A percentile compares a stretch with the other conserved stretches of the same genome.
phyloP scores from a whole-genome alignment of 35 echinoderm and acorn worm species.

The Lytechinus pictus region DNA sequence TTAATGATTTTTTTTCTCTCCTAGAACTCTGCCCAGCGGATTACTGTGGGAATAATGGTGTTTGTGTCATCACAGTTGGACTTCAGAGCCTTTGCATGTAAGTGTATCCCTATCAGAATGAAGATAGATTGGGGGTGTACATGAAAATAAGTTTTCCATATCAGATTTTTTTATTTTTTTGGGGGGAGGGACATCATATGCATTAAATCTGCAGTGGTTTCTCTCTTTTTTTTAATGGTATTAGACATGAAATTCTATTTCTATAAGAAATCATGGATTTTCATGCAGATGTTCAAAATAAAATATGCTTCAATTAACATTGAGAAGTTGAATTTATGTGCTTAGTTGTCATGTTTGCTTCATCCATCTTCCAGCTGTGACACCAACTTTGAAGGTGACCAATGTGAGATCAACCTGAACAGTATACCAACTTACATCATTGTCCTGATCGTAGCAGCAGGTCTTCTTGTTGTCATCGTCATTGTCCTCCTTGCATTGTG shows the following conservation, averaged over 20 bases:
- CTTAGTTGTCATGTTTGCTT: not conserved
- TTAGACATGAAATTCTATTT: not conserved
- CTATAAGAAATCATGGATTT: not conserved
- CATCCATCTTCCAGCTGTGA: constrained; percentile 25
- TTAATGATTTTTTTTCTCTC: not conserved
- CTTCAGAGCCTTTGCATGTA: constrained; percentile 51
- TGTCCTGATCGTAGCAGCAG: constrained; percentile 37
- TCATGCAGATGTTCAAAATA: not conserved
- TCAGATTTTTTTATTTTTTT: no score
- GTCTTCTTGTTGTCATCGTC: constrained; percentile 43
- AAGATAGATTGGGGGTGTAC: not conserved
- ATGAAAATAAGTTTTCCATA: no score
- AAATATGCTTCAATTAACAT: not conserved
- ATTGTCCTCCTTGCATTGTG: constrained; percentile 39
- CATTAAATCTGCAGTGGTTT: no score
- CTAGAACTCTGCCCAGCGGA: constrained; percentile 45
- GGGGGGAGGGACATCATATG: no score
- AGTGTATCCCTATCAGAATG: not conserved
- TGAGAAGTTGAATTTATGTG: not conserved
- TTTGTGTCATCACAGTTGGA: constrained; percentile 23
- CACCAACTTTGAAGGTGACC: constrained; percentile 47
- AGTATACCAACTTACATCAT: constrained; percentile 50
- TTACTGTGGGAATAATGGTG: constrained; percentile 54
- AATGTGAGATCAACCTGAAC: constrained; percentile 44
- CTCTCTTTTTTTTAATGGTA: not conserved